These are phyloP conservation scores for Tamias sibiricus DNA, from an alignment of 2,113 vertebrate genomes.

Conservation along the genomic window DNA sequence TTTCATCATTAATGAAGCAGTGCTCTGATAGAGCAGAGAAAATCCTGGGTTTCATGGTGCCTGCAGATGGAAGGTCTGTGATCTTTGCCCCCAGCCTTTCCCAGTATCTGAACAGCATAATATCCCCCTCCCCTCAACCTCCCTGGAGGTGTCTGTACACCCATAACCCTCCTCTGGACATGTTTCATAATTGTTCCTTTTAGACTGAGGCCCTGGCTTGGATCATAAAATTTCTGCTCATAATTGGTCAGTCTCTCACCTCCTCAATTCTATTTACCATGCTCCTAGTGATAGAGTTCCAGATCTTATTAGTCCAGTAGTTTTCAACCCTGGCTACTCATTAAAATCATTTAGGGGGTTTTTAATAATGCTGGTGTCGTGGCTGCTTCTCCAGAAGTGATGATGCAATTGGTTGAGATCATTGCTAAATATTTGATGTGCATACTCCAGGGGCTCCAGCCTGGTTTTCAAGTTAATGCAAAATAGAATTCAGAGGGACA, in stretches of 20 bases:
- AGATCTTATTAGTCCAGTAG: not conserved
- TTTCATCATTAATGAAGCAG: constrained; percentile 7
- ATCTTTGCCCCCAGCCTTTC: not conserved
- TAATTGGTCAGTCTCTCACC: not conserved
- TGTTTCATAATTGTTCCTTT: not conserved
- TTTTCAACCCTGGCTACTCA: not conserved
- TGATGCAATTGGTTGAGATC: constrained; percentile 36
- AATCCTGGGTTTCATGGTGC: not conserved
- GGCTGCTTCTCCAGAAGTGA: constrained; percentile 5
- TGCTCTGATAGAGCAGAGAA: not conserved
- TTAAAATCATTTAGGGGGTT: constrained; percentile 4
- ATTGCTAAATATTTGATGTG: constrained; percentile 51
- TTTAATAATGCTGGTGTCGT: not conserved
- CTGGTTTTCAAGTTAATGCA: not conserved
- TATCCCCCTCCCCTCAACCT: not conserved
- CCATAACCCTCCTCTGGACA: not conserved
- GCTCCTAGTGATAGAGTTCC: not conserved
- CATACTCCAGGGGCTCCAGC: not conserved
- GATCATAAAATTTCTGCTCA: not conserved
- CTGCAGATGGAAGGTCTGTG: not conserved
- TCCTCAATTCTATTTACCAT: not conserved
- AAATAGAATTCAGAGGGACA: constrained; percentile 15
- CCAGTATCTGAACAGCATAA: not conserved
- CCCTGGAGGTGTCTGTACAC: not conserved
- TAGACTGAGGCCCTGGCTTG: not conserved